A percentile compares a stretch with the other conserved stretches of the same genome.
phyloP scores from a whole-genome alignment of 2,113 vertebrate species.

The Macaca fascicularis region DNA sequence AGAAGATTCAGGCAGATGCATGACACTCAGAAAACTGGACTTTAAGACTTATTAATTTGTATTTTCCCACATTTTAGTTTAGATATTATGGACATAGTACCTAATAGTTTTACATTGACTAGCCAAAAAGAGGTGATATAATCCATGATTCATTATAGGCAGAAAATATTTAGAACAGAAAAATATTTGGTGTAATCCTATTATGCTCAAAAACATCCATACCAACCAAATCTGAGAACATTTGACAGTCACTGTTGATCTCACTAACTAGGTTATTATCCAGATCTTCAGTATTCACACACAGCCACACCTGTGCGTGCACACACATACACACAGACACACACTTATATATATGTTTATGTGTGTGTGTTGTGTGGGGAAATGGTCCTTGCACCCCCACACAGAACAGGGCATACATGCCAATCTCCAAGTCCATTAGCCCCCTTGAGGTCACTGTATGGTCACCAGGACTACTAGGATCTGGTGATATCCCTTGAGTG shows the following conservation, averaged over 20 bases:
- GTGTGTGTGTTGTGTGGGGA: neutral
- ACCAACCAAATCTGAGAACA: neutral
- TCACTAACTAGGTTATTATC: too few species aligned
- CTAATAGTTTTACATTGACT: neutral
- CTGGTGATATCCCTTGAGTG: slow-evolving; percentile 87
- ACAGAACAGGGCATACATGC: slow-evolving; percentile 96
- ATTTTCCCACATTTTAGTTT: neutral
- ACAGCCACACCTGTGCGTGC: too few species aligned
- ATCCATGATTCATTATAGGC: neutral
- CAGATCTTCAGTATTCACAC: neutral
- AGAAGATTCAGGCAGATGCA: neutral
- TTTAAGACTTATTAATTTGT: neutral
- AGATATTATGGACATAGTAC: neutral
- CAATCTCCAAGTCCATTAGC: slow-evolving; percentile 94
- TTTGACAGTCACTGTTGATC: neutral
- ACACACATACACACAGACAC: neutral
- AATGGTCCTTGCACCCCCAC: slow-evolving; percentile 34
- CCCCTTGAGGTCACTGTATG: slow-evolving; percentile 89
- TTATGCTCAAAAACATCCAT: neutral
- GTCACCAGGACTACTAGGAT: slow-evolving; percentile 84
- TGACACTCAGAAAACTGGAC: neutral
- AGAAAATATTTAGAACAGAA: neutral
- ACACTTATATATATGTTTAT: accelerated
- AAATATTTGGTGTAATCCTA: neutral
- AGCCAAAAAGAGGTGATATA: neutral